Evolutionary conservation across 2,113 vertebrate species (phyloP), one percentile per base, ranked within the genome.

Genomic region (Brachypodius melanocephalos): DNA sequence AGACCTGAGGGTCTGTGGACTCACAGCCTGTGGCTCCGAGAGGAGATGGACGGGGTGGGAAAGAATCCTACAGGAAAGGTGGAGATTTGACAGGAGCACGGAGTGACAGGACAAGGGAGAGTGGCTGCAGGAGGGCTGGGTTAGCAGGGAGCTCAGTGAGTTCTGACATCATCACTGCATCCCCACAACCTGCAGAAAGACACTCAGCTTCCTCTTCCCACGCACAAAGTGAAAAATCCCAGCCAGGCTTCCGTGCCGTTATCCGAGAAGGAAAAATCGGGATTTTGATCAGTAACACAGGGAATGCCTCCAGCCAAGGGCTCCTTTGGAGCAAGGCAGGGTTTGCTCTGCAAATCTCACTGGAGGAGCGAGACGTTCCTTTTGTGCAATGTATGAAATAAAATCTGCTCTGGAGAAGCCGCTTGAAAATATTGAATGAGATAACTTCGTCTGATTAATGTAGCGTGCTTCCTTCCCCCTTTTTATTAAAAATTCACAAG

Each of bases 401-500:
- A 88, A 91, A 74, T 5, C 52, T 24, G 93, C 2, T 1, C 68
- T 49, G 29, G 73, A 91, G 58, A 40, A 83, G 81, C 42, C 89
- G 26, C 71, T 92, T 38, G 88, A 61, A 96, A 80, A 91, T 67
- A 91, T 38, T 15, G 94, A 86, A 94, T 29, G 82, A 69, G 92
- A 95, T 67, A 93, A 96, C 89, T 93, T 63, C 2, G 32, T 76
- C 69, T 96, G 96, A 92, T 96, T 95, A 96, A 93, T 8, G 57
- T 15, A 87, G 88, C 40, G 0, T 36, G 65, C 83, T 94, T 73
- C 42, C 92, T 93, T 73, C 81, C 78, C 90, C 72, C 83, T 94
- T 96, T 93, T 96, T 88, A 97, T 97, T 92, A 97, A 97, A 97
- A 96, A 97, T 97, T 97, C 96, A 97, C 90, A 94, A 97, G 96